These are phyloP conservation scores for Cotesia chilonis DNA, from an alignment of 1,140 invertebrate species.

Conservation along the genomic window DNA sequence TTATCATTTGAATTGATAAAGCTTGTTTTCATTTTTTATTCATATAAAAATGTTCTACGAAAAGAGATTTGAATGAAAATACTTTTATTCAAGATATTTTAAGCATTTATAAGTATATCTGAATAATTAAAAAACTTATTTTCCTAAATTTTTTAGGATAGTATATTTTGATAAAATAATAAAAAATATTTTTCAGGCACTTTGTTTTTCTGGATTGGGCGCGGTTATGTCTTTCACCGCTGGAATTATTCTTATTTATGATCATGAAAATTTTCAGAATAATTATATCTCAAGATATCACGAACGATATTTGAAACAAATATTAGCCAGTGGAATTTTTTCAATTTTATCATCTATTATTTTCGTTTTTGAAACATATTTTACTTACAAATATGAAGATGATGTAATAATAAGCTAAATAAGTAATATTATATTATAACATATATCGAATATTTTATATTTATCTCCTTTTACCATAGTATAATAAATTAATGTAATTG, in stretches of 20 bases:
- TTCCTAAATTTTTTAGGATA: too few relatives aligned
- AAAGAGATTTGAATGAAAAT: too few relatives aligned
- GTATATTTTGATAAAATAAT: not conserved
- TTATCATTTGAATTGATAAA: not conserved
- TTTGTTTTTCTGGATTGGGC: constrained; percentile 52
- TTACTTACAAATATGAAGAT: constrained; percentile 49
- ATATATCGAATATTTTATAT: not conserved
- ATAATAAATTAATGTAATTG: too few relatives aligned
- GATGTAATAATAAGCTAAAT: constrained; percentile 6
- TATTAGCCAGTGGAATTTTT: constrained; percentile 54
- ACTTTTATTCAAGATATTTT: too few relatives aligned
- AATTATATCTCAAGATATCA: constrained; percentile 52
- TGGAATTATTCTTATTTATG: constrained; percentile 53
- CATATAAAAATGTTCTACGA: too few relatives aligned
- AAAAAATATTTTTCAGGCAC: constrained; percentile 46
- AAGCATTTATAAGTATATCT: too few relatives aligned
- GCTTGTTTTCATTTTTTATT: not conserved
- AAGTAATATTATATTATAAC: not conserved
- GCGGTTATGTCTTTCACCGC: constrained; percentile 52
- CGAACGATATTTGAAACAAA: constrained; percentile 52
- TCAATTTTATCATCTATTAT: constrained; percentile 52
- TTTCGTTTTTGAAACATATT: constrained; percentile 53
- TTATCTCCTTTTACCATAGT: too few relatives aligned
- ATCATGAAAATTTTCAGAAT: constrained; percentile 51
- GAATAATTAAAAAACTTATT: too few relatives aligned